Conservation (phyloP, 92 coral and sea anemone genomes). For the Anthopleura xanthogrammica region DNA sequence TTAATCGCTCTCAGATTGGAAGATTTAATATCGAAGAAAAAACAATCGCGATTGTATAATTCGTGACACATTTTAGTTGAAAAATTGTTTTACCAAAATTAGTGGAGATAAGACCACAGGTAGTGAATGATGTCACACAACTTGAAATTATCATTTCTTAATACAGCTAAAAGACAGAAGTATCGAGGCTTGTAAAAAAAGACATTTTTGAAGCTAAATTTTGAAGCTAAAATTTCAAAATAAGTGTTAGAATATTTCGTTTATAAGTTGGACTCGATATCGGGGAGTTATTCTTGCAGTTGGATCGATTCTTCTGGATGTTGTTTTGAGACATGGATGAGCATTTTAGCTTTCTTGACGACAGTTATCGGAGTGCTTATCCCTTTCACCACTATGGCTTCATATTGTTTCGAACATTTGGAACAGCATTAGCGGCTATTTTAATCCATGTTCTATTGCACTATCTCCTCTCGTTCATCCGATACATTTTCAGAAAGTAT, state of each 20-base stretch:
- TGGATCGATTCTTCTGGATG: not conserved
- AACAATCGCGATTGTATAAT: not conserved
- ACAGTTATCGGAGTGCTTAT: constrained; percentile 19
- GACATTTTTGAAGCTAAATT: not conserved
- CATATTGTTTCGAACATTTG: constrained; percentile 22
- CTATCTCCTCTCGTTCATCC: constrained; percentile 13
- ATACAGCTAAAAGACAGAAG: not conserved
- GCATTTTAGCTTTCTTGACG: constrained; percentile 35
- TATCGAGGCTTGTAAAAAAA: not conserved
- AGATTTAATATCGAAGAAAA: not conserved
- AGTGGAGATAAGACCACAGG: not conserved
- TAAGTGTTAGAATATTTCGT: not conserved
- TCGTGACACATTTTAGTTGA: too few relatives aligned
- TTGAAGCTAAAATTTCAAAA: not conserved
- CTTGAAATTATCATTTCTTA: not conserved
- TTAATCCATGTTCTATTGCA: constrained; percentile 12
- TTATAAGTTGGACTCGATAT: not conserved
- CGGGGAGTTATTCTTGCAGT: not conserved
- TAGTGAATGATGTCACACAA: not conserved
- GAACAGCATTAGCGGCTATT: constrained; percentile 26
- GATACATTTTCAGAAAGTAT: constrained; percentile 18
- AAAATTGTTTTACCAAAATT: not conserved
- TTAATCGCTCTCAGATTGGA: too few relatives aligned
- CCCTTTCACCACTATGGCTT: constrained; percentile 35
- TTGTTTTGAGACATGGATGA: constrained; percentile 24